Conservation (phyloP, 2,113 vertebrate species). For the Pseudopipra pipra region DNA sequence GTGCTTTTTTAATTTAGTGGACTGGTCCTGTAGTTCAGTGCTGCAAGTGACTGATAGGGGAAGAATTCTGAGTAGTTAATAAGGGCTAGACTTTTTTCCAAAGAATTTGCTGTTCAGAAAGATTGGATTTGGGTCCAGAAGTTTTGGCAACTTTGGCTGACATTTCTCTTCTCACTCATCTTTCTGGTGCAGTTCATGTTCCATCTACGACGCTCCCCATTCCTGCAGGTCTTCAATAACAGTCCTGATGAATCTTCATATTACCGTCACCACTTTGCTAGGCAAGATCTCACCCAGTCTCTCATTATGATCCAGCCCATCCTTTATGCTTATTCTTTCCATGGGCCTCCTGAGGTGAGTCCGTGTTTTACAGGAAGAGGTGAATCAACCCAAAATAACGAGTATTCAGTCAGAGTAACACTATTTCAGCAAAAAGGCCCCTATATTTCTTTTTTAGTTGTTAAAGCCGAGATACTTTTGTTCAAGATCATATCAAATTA, state of each 20-base stretch:
- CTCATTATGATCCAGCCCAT: slow-evolving; percentile 98
- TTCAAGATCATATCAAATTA: neutral
- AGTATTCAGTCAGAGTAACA: neutral
- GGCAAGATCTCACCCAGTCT: slow-evolving; percentile 96
- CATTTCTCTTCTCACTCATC: neutral
- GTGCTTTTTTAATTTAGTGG: neutral
- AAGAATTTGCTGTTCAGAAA: neutral
- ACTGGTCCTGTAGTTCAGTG: neutral
- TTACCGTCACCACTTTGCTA: slow-evolving; percentile 93
- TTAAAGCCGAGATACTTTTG: neutral
- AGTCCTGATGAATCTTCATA: slow-evolving; percentile 96
- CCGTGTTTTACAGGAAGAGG: neutral
- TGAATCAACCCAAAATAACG: neutral
- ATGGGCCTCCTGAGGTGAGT: slow-evolving; percentile 94
- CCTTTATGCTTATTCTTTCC: slow-evolving; percentile 96
- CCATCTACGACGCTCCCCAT: slow-evolving; percentile 92
- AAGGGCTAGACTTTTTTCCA: neutral
- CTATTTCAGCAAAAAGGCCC: neutral
- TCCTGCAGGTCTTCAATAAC: slow-evolving; percentile 98
- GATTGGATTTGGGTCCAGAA: neutral
- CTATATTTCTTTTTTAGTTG: neutral
- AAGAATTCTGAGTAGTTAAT: neutral
- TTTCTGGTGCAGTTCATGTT: slow-evolving; percentile 89
- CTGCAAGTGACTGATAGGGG: neutral
- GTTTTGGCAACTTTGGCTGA: neutral